phyloP scores from a whole-genome alignment of 2,113 vertebrate genomes.

The Sceloporus tristichus region DNA sequence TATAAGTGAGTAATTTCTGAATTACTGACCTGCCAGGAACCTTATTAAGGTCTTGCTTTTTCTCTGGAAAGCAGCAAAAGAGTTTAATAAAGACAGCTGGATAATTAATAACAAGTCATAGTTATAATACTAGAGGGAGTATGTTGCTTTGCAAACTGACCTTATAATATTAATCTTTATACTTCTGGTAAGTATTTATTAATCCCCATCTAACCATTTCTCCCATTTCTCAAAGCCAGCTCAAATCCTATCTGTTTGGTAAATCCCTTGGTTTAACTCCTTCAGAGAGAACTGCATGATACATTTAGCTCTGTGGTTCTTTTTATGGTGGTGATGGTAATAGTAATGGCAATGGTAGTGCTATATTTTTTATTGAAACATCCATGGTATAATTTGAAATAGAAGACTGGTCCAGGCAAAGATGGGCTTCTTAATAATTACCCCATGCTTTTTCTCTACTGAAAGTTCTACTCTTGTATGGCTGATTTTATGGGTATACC shows the following conservation, averaged over 20 bases:
- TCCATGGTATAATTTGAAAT: not conserved
- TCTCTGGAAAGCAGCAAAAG: not conserved
- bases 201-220: not conserved
- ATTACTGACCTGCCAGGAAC: not conserved
- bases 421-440: not conserved
- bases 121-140: not conserved
- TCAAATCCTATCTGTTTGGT: not conserved
- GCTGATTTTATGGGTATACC: not conserved
- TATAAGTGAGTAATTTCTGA: not conserved
- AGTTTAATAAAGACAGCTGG: not conserved
- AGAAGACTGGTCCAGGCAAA: not conserved
- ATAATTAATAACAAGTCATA: constrained; percentile 10
- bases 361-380: not conserved
- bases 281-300: not conserved
- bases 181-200: not conserved
- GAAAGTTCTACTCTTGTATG: not conserved
- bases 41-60: not conserved
- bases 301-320: not conserved
- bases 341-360: not conserved
- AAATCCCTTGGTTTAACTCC: not conserved
- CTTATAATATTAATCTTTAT: constrained; percentile 6
- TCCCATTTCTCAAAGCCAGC: not conserved
- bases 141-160: not conserved
- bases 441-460: not conserved
- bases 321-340: not conserved